phyloP scores from a whole-genome alignment of 2,797 vertebrate genomes.

The Garrulus glandarius region DNA sequence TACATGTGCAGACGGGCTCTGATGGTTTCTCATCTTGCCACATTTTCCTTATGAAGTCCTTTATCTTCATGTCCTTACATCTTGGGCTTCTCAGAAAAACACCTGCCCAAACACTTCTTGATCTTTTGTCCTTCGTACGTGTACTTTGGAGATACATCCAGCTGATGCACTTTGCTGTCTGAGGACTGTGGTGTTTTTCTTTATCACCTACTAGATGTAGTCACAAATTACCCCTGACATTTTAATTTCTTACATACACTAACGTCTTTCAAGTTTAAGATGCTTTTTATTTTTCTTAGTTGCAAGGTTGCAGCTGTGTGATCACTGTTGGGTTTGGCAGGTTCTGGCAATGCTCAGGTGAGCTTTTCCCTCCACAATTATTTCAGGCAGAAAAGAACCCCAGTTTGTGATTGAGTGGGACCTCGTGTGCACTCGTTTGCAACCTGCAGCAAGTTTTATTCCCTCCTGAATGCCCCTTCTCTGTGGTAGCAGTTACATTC shows the following conservation, averaged over 20 bases:
- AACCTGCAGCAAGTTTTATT: not conserved
- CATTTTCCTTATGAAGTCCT: not conserved
- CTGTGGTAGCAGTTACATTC: not conserved
- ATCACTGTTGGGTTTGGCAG: not conserved
- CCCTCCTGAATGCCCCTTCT: not conserved
- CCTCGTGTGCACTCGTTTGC: not conserved
- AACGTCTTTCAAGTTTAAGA: not conserved
- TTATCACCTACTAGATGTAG: not conserved
- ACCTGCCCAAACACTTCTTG: not conserved
- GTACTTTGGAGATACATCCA: not conserved
- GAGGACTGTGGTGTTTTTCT: not conserved
- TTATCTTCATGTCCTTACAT: not conserved
- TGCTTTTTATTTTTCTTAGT: not conserved
- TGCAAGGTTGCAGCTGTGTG: not conserved
- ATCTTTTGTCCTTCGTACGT: not conserved
- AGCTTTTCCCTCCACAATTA: not conserved
- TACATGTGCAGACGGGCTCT: accelerated
- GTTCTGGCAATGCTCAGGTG: not conserved
- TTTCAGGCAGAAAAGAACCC: not conserved
- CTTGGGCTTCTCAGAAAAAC: not conserved
- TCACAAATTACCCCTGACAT: not conserved
- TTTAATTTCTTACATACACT: not conserved
- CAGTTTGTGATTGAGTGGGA: not conserved
- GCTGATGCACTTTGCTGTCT: not conserved
- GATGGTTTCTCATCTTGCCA: not conserved